Evolutionary conservation across 1,140 invertebrate genomes (phyloP).

Genomic region (Euura lappo): DNA sequence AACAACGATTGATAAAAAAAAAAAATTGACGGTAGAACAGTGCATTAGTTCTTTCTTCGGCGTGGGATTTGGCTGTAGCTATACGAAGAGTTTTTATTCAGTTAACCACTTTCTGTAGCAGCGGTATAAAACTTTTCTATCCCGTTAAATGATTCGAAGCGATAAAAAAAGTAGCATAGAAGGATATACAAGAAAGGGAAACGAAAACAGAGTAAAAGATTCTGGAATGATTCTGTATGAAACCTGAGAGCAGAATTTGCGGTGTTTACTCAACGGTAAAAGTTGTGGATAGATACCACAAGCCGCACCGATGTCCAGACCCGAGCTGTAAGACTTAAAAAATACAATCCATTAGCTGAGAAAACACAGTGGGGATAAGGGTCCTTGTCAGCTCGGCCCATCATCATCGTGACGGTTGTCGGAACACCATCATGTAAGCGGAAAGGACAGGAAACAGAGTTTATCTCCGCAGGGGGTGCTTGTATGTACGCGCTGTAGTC

Average conservation of each 20-base stretch:
- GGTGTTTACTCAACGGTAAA: not conserved
- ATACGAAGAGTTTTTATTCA: not conserved
- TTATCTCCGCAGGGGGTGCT: not conserved
- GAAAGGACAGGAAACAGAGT: not conserved
- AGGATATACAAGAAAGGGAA: not conserved
- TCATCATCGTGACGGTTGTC: not conserved
- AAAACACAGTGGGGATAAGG: not conserved
- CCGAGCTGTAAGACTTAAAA: not conserved
- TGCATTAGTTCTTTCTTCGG: not conserved
- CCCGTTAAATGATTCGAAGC: not conserved
- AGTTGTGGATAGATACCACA: constrained; percentile 7
- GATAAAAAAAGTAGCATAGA: not conserved
- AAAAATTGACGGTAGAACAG: not conserved
- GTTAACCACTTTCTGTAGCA: not conserved
- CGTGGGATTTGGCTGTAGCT: not conserved
- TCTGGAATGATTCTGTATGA: not conserved
- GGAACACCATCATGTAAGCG: not conserved
- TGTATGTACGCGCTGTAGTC: not conserved
- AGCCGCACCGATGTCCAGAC: not conserved
- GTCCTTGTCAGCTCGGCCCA: not conserved
- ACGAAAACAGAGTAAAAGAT: not conserved
- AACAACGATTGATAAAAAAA: not conserved
- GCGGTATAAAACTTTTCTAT: not conserved
- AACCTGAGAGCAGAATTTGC: not conserved
- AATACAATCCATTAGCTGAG: constrained; percentile 7